These are phyloP conservation scores for Notolabrus celidotus DNA, from an alignment of 2,797 vertebrate genomes.

Conservation along the genomic window DNA sequence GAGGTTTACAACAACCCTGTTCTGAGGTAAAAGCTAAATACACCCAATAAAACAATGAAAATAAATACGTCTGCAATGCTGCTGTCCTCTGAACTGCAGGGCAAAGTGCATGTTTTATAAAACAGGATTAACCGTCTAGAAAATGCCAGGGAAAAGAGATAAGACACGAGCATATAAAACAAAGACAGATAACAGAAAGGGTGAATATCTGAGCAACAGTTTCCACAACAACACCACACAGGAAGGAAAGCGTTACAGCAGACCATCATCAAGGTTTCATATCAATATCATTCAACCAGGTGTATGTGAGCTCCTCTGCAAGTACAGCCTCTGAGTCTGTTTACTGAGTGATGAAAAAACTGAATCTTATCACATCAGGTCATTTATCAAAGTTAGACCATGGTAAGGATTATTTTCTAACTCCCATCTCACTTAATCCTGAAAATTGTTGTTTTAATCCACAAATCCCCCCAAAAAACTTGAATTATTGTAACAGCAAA, in stretches of 20 bases:
- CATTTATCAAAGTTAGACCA: too few relatives aligned
- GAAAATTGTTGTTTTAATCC: too few relatives aligned
- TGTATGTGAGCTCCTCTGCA: neutral
- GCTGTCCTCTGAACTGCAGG: conserved; percentile 31
- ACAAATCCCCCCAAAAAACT: too few relatives aligned
- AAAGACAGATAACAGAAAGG: conserved; percentile 5
- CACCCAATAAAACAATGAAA: conserved; percentile 1
- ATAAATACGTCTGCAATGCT: conserved; percentile 6
- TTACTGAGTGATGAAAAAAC: too few relatives aligned
- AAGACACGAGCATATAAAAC: neutral
- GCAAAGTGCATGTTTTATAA: conserved; percentile 19
- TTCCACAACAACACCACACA: neutral
- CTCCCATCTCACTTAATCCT: neutral
- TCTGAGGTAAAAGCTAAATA: too few relatives aligned
- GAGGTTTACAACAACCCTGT: too few relatives aligned
- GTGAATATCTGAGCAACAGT: too few relatives aligned
- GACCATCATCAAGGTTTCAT: neutral
- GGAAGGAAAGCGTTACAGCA: neutral
- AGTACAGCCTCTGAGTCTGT: too few relatives aligned
- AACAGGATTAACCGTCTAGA: neutral
- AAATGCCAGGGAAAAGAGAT: conserved; percentile 13
- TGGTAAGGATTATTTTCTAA: too few relatives aligned
- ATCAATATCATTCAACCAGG: neutral
- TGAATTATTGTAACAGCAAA: too few relatives aligned
- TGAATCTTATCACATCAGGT: too few relatives aligned